Base-by-base conservation (phyloP, 2,888 invertebrate species). In the Platerodrilus igneus region DNA sequence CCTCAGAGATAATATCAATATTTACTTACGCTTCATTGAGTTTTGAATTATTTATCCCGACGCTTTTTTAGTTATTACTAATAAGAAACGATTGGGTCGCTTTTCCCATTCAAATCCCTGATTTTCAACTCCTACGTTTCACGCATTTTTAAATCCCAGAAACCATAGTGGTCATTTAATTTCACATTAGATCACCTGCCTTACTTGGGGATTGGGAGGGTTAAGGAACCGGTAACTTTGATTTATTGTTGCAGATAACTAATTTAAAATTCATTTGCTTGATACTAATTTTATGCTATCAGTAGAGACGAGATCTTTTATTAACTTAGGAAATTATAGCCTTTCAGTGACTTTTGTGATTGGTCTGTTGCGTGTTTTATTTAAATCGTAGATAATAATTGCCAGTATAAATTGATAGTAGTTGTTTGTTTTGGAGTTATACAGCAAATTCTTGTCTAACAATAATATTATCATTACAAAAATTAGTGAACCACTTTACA, bases 131-230 rank as follows among this genome's bases (percentile, higher is more conserved):
- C 18, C 16, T 27, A 9, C 16, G 14, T 27, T 27, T 28, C 9
- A 16, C 15, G 16, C 14, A 13, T 10, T 28, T 15, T 28, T 16
- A 27, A 14, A 16, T 26, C 16, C 28, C 11, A 18, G 28, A 36
- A 41, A 17, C 41, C 37, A n/a, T n/a, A n/a, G 41, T 28, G 41
- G 37, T 37, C 37, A 41, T 41, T 41, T 41, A 41, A 41, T 41
- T 31, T 41, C 37, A 20, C 20, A 32, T 37, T 41, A 37, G 25
- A 26, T 23, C 26, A 31, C 17, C 16, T 28, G 37, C 27, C 26
- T 14, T 36, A 15, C 26, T 23, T 36, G 13, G 30, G 35, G 36
- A 41, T 30, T n/a, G n/a, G n/a, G n/a, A n/a, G n/a, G n/a, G n/a
- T n/a, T n/a, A n/a, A n/a, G n/a, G n/a, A n/a, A n/a, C n/a, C 22